Evolutionary conservation across 2,888 invertebrate genomes (phyloP).

Genomic region (Volucella zonaria): DNA sequence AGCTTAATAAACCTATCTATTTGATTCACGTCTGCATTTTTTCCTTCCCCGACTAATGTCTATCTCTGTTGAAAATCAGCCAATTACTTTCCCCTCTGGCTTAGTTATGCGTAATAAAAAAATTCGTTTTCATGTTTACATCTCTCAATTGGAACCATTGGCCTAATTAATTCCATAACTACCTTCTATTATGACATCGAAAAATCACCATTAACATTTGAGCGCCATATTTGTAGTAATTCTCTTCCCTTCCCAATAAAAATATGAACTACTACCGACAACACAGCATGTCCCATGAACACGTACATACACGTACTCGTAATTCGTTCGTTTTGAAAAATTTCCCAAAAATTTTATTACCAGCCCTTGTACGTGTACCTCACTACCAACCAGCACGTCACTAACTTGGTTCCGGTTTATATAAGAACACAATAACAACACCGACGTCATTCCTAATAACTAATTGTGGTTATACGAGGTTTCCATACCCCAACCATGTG

Average conservation of each 20-base stretch:
- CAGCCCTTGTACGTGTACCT: not conserved
- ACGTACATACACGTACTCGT: not conserved
- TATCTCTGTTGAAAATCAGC: too few relatives aligned
- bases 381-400: constrained; percentile 42
- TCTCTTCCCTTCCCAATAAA: constrained; percentile 32
- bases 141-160: constrained; percentile 54
- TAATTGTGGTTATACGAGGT: constrained; percentile 26
- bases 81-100: too few relatives aligned
- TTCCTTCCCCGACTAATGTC: too few relatives aligned
- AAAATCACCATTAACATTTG: constrained; percentile 64
- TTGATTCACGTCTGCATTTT: too few relatives aligned
- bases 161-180: constrained; percentile 60
- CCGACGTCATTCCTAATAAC: constrained; percentile 34
- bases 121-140: constrained; percentile 32
- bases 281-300: constrained; percentile 22
- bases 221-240: constrained; percentile 57
- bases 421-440: constrained; percentile 38
- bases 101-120: not conserved
- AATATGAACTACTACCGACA: not conserved
- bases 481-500: constrained; percentile 9
- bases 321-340: constrained; percentile 32
- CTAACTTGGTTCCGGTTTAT: constrained; percentile 69
- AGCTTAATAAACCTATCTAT: too few relatives aligned
- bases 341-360: constrained; percentile 34
- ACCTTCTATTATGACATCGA: constrained; percentile 68